Evolutionary conservation across 2,113 vertebrate genomes (phyloP), one percentile per base, ranked within the genome.

Genomic region (Dipodomys spectabilis): DNA sequence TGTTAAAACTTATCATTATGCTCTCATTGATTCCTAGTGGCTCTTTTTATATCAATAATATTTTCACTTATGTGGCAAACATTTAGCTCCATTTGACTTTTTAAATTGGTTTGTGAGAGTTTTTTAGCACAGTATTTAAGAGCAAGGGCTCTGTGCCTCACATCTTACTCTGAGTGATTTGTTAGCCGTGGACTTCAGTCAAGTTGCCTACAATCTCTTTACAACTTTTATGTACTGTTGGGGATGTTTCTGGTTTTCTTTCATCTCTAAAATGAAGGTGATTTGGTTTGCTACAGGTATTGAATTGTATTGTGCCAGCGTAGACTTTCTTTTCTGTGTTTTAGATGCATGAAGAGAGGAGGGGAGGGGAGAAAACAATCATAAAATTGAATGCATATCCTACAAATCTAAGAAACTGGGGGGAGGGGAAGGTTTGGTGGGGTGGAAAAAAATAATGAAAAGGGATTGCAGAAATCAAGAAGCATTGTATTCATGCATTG

Each of bases 21-120:
- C 30, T 94, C 19, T 73, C 72, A 74, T 23, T 91, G 28, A 74
- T 74, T 83, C 11, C 1, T 79, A 62, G 45, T 84, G 65, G n/a
- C 19, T 82, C 28, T 62, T 81, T 57, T 53, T 75, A 30, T 53
- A 75, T 79, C 68, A 92, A 57, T 4, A 75, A 25, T 94, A 57
- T 81, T 86, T 82, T 83, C 65, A 57, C 16, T 35, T 82, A 62
- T 30, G 53, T 81, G 62, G 27, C 18, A 49, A 78, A 39, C 19
- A 44, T 75, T 88, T 78, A 71, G 39, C 73, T 77, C 71, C 73
- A 16, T 83, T 82, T 92, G 4, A 73, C 20, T 86, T 90, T 92
- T 64, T 73, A 90, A 57, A 87, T 87, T 83, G 72, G 12, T 30
- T 82, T 73, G 75, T 62, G 57, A 68, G 73, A 82, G 11, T 39